These are phyloP conservation scores for Stigmatopora argus DNA, from an alignment of 2,113 vertebrate species.

Conservation along the genomic window DNA sequence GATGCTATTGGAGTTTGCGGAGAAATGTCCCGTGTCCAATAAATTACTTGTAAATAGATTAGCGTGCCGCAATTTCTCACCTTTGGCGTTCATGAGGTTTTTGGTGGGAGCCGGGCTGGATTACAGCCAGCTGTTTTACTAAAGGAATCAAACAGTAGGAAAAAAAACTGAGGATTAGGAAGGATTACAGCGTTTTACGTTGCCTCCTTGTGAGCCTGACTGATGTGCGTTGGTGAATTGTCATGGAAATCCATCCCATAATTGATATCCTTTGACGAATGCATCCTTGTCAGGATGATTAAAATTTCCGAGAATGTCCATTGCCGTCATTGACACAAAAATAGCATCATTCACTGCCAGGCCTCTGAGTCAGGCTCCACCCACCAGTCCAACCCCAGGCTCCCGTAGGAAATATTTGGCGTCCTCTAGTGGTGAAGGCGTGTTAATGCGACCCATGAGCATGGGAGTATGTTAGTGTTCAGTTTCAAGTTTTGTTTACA, in stretches of 20 bases:
- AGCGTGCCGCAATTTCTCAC: constrained; percentile 9
- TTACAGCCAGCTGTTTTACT: constrained; percentile 2
- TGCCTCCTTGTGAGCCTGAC: neutral
- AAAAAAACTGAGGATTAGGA: constrained; percentile 1
- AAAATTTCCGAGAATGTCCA: too few relatives aligned
- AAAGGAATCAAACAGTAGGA: constrained; percentile 1
- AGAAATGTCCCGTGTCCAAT: constrained; percentile 64
- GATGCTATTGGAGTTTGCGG: constrained; percentile 45
- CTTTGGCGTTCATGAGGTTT: neutral
- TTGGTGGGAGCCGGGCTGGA: neutral
- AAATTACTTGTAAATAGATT: constrained; percentile 55
- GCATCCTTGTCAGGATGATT: neutral
- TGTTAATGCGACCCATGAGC: neutral
- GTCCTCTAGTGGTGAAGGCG: constrained; percentile 49
- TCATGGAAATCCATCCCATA: neutral
- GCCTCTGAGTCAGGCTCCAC: constrained; percentile 6
- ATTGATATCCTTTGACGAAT: neutral
- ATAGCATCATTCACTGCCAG: too few relatives aligned
- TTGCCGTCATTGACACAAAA: too few relatives aligned
- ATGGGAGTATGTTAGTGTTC: neutral
- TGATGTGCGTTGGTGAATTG: neutral
- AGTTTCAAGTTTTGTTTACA: neutral
- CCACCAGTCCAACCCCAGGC: constrained; percentile 19
- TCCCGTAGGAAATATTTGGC: constrained; percentile 10
- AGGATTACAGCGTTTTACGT: constrained; percentile 2